phyloP scores from a whole-genome alignment of 2,888 invertebrate genomes.

The Erebia aethiops region DNA sequence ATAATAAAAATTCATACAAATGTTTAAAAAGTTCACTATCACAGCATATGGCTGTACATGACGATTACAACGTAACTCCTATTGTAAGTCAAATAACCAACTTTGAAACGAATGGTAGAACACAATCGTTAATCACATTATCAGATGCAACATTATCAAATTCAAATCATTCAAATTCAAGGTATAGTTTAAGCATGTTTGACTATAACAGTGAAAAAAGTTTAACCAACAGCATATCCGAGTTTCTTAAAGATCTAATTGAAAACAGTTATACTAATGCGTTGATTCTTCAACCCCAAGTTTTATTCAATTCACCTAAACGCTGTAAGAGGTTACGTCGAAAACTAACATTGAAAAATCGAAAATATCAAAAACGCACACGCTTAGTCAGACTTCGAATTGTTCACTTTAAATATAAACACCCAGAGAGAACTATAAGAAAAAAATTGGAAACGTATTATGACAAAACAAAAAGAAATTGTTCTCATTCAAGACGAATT shows the following conservation, averaged over 20 bases:
- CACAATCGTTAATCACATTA: slow-evolving; percentile 8
- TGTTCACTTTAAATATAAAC: slow-evolving; percentile 52
- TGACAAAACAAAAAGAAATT: slow-evolving; percentile 30
- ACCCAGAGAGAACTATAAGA: slow-evolving; percentile 40
- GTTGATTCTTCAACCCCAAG: slow-evolving; percentile 41
- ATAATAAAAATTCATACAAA: slow-evolving; percentile 35
- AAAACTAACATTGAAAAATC: slow-evolving; percentile 34
- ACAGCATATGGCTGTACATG: not conserved
- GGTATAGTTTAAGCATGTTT: not conserved
- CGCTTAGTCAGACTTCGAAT: slow-evolving; percentile 46
- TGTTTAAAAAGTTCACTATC: slow-evolving; percentile 10
- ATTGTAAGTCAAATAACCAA: not conserved
- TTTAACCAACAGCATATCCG: not conserved
- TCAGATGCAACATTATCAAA: slow-evolving; percentile 5
- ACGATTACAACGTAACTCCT: not conserved
- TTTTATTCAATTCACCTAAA: slow-evolving; percentile 48
- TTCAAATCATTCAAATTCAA: not conserved
- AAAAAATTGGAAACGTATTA: slow-evolving; percentile 44
- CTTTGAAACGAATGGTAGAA: not conserved
- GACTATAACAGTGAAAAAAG: not conserved
- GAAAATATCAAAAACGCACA: slow-evolving; percentile 46
- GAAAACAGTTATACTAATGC: not conserved
- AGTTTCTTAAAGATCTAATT: not conserved
- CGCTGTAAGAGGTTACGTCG: slow-evolving; percentile 35
- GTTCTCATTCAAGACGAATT: slow-evolving; percentile 37